A percentile compares a stretch with the other conserved stretches of the same genome.
These are phyloP conservation scores for Actinia equina DNA, from an alignment of 64 coral and sea anemone genomes.

Conservation along the genomic window DNA sequence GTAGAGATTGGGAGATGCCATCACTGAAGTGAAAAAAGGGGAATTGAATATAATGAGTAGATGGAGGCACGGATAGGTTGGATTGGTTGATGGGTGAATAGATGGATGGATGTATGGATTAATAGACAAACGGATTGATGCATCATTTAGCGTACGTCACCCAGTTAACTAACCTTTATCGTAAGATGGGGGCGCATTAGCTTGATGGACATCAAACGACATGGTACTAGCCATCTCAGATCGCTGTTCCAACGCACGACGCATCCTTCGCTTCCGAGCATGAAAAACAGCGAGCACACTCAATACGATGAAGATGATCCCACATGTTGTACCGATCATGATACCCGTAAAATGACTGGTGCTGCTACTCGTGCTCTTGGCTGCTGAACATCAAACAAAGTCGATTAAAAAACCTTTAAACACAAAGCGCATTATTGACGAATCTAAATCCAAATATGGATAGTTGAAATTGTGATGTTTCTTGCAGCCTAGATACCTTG, in stretches of 20 bases:
- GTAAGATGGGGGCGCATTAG: slow-evolving; percentile 62
- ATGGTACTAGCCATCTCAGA: slow-evolving; percentile 58
- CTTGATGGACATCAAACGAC: slow-evolving; percentile 74
- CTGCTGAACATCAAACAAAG: slow-evolving; percentile 12
- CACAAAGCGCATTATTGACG: no score
- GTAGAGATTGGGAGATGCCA: slow-evolving; percentile 60
- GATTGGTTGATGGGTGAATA: background rate
- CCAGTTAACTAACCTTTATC: slow-evolving; percentile 49
- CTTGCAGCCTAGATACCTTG: no score
- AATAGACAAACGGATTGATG: no score
- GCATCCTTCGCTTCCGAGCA: slow-evolving; percentile 57
- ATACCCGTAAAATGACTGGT: slow-evolving; percentile 78
- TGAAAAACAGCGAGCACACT: slow-evolving; percentile 78
- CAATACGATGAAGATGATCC: slow-evolving; percentile 84
- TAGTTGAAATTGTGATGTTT: no score
- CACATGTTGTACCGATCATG: slow-evolving; percentile 90
- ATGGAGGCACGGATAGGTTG: no score
- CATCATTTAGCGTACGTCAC: background rate
- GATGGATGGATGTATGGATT: background rate
- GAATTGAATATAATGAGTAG: no score
- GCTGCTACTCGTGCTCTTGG: background rate
- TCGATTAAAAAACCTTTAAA: no score
- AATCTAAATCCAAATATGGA: no score
- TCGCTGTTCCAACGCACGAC: slow-evolving; percentile 40
- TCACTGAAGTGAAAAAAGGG: slow-evolving; percentile 25